These are phyloP conservation scores for Teinopalpus imperialis DNA, from an alignment of 2,888 invertebrate genomes.

Conservation along the genomic window DNA sequence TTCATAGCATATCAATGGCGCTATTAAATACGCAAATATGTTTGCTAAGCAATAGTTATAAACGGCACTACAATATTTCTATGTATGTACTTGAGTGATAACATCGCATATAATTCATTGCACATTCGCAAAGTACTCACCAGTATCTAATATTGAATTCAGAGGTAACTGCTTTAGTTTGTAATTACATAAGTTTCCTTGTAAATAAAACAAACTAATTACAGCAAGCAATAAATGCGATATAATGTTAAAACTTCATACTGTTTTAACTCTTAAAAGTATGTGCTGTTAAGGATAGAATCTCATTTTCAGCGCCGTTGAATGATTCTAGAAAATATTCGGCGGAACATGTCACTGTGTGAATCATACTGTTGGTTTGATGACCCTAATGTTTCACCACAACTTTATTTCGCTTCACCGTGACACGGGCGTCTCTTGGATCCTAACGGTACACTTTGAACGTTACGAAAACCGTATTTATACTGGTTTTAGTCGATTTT, in stretches of 20 bases:
- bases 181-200: constrained; percentile 10
- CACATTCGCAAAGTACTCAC: neutral
- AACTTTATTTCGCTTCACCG: constrained; percentile 45
- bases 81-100: neutral
- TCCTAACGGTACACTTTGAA: constrained; percentile 52
- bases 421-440: constrained; percentile 49
- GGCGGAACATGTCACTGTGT: constrained; percentile 32
- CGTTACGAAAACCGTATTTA: constrained; percentile 45
- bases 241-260: neutral
- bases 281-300: neutral
- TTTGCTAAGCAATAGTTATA: too few relatives aligned
- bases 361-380: constrained; percentile 61
- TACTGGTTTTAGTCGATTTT: constrained; percentile 27
- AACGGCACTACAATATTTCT: too few relatives aligned
- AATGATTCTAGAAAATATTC: constrained; percentile 30
- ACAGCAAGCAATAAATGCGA: constrained; percentile 8
- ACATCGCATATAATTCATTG: constrained; percentile 1
- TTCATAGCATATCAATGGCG: too few relatives aligned
- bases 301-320: constrained; percentile 29
- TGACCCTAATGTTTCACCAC: constrained; percentile 46
- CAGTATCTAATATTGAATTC: neutral
- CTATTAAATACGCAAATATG: too few relatives aligned
- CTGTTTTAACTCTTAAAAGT: neutral
- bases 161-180: neutral
- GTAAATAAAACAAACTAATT: constrained; percentile 14